Conservation (phyloP, 2,888 invertebrate species). For the Danaus chrysippus region DNA sequence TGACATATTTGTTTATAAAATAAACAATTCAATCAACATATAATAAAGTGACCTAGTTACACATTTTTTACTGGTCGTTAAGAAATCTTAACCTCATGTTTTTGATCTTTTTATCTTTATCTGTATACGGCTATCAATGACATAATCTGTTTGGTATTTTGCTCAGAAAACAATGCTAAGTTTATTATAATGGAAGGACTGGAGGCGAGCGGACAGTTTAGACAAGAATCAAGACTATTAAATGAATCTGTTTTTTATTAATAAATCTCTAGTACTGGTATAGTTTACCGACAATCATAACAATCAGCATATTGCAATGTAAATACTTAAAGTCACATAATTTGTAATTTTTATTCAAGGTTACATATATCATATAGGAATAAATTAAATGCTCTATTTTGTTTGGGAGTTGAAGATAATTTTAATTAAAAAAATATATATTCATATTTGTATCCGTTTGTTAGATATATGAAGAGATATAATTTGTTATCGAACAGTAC, state of each 20-base stretch:
- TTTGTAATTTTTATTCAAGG: no score
- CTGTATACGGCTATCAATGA: conserved; percentile 25
- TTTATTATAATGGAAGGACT: conserved; percentile 31
- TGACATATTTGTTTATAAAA: conserved; percentile 3
- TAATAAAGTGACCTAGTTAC: conserved; percentile 3
- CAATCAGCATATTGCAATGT: neutral
- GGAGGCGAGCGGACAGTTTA: conserved; percentile 29
- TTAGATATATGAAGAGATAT: conserved; percentile 40
- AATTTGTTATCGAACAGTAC: conserved; percentile 55
- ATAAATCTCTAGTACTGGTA: conserved; percentile 14
- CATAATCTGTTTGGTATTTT: conserved; percentile 32
- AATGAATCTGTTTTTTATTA: conserved; percentile 24
- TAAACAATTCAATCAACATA: neutral
- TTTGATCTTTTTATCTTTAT: conserved; percentile 29
- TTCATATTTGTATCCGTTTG: conserved; percentile 5
- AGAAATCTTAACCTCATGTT: conserved; percentile 22
- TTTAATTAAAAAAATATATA: neutral
- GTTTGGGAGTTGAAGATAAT: neutral
- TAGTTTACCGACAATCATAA: neutral
- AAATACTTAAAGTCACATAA: neutral
- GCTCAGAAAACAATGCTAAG: conserved; percentile 31
- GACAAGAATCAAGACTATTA: conserved; percentile 29
- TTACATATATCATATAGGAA: no score
- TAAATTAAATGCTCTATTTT: no score
- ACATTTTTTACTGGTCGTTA: conserved; percentile 10